Evolutionary conservation across 2,888 invertebrate genomes (phyloP), one percentile per base, ranked within the genome.

Genomic region (Agelastica alni): DNA sequence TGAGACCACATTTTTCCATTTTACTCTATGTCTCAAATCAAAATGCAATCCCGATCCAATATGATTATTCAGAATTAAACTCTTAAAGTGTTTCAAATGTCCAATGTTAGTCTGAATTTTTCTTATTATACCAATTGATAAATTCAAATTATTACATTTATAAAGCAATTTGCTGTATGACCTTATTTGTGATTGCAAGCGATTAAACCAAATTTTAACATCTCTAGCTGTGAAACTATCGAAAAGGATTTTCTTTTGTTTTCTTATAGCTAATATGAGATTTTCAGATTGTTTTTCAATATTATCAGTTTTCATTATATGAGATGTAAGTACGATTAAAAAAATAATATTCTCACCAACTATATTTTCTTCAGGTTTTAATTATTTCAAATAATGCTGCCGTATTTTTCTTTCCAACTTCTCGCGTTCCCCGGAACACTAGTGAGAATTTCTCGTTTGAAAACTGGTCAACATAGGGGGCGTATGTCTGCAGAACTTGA

Each of bases 221-320:
- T n/a, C n/a, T n/a, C n/a, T n/a, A n/a, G n/a, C n/a, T n/a, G n/a
- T n/a, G n/a, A n/a, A 13, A 41, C 20, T 41, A 41, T 41, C 41
- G 41, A 22, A 9, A 22, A 41, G 17, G 22, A 22, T 22, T 22
- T 22, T 22, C 4, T 22, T 22, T 22, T 22, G 22, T 22, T 22
- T 22, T 22, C 22, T 7, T 22, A 22, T 16, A 39, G 47, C 22
- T 28, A 47, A 26, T 47, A 22, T 30, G 47, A 22, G 47, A 37
- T 47, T 47, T n/a, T n/a, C n/a, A n/a, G n/a, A n/a, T n/a, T n/a
- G 39, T 47, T 47, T 16, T 28, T 28, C 37, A 47, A 47, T 47
- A 47, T 5, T 22, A 22, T 22, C 22, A 22, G 22, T 22, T 22
- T 22, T 22, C 22, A 22, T 22, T 22, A 22, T 22, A 22, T 22